These are phyloP conservation scores for Acronicta psi DNA, from an alignment of 2,888 invertebrate genomes.

Conservation along the genomic window DNA sequence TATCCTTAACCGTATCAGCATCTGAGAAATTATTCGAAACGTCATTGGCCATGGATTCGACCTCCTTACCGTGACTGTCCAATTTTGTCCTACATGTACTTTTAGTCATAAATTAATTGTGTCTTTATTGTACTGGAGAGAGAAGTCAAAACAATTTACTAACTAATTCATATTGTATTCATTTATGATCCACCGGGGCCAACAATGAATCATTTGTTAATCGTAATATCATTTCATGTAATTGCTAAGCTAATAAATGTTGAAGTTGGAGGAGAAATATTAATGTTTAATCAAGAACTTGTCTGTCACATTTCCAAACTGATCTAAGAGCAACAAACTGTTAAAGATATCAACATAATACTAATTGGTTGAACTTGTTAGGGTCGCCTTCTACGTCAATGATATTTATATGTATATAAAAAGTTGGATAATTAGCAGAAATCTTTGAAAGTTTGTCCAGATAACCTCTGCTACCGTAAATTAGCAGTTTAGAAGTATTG, in stretches of 20 bases:
- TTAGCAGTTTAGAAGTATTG: neutral
- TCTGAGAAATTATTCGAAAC: too few species aligned
- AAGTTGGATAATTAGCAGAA: neutral
- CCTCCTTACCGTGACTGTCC: too few species aligned
- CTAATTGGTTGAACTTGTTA: slow-evolving; percentile 15
- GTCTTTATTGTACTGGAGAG: too few species aligned
- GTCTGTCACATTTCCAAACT: slow-evolving; percentile 3
- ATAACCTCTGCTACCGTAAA: neutral
- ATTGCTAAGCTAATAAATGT: slow-evolving; percentile 17
- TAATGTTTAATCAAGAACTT: slow-evolving; percentile 27
- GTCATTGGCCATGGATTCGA: too few species aligned
- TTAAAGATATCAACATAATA: neutral
- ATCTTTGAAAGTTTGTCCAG: neutral
- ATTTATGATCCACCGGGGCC: slow-evolving; percentile 2
- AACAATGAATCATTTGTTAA: slow-evolving; percentile 20
- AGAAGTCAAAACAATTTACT: too few species aligned
- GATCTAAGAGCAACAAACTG: slow-evolving; percentile 14
- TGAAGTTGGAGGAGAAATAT: slow-evolving; percentile 11
- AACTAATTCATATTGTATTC: neutral
- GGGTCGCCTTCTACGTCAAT: neutral
- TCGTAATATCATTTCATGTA: slow-evolving; percentile 30
- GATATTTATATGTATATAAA: neutral
- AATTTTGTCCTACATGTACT: too few species aligned
- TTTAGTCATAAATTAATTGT: too few species aligned
- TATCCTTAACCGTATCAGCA: too few species aligned